phyloP scores from a whole-genome alignment of 2,797 vertebrate genomes.

The Pachyuromys duprasi region DNA sequence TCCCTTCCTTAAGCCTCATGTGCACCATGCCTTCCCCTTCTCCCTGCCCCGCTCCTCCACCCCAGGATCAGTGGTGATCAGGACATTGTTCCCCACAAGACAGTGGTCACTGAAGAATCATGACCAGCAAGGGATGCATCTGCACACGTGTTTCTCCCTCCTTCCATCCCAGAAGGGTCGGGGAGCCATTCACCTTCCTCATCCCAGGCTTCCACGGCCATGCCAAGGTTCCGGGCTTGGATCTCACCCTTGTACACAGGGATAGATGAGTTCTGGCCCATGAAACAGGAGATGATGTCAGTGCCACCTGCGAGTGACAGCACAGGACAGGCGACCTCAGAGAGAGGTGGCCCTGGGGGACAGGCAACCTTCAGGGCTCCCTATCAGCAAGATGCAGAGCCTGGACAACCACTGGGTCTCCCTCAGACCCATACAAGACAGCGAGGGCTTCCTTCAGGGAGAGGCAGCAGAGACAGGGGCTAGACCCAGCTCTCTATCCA shows the following conservation, averaged over 20 bases:
- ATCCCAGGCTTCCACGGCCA: constrained; percentile 96
- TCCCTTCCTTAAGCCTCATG: neutral
- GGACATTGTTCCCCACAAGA: no score
- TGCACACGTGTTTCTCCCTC: neutral
- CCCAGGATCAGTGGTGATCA: neutral
- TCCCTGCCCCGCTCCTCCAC: no score
- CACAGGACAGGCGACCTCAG: neutral
- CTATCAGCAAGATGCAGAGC: neutral
- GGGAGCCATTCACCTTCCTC: constrained; percentile 89
- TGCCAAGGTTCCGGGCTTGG: constrained; percentile 96
- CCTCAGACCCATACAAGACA: neutral
- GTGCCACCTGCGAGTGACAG: constrained; percentile 92
- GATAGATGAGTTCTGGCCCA: constrained; percentile 95
- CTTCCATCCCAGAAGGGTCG: neutral
- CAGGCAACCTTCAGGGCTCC: no score
- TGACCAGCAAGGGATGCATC: neutral
- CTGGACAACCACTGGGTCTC: neutral
- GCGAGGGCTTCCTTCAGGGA: neutral
- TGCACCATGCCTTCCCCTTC: no score
- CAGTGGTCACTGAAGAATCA: neutral
- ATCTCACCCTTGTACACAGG: constrained; percentile 97
- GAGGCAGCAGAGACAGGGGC: neutral
- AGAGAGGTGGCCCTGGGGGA: neutral
- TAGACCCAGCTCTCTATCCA: neutral
- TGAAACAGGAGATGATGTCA: constrained; percentile 97